Evolutionary conservation across 2,888 invertebrate genomes (phyloP).

Genomic region (Alcis repandata): DNA sequence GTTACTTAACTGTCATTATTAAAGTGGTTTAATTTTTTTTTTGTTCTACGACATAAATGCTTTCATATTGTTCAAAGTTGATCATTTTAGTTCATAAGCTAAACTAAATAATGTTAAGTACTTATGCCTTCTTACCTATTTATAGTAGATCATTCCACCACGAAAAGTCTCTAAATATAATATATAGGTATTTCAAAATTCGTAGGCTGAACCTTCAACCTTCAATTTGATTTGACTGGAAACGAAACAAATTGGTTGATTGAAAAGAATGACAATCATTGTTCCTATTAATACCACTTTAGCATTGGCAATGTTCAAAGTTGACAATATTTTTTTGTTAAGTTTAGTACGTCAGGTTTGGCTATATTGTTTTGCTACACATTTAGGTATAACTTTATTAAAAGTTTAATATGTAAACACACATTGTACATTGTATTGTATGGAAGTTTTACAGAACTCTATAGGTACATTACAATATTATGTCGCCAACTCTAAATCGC

Average conservation of each 20-base stretch:
- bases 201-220: constrained; percentile 47
- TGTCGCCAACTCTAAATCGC: no score
- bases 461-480: no score
- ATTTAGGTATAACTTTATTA: no score
- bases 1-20: not conserved
- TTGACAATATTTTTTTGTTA: constrained; percentile 35
- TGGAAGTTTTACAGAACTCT: no score
- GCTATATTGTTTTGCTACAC: no score
- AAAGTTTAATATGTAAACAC: no score
- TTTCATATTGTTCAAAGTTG: not conserved
- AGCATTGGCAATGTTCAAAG: constrained; percentile 57
- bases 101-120: no score
- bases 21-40: not conserved
- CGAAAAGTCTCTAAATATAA: not conserved
- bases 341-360: no score
- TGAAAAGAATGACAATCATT: constrained; percentile 58
- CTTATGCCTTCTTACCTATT: no score
- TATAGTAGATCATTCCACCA: not conserved
- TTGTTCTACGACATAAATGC: not conserved
- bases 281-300: constrained; percentile 62
- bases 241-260: constrained; percentile 65
- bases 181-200: no score
- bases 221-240: constrained; percentile 60
- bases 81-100: no score
- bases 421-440: no score